Evolutionary conservation across 53 echinoderm and acorn worm genomes (phyloP).

Genomic region (Antedon mediterranea): DNA sequence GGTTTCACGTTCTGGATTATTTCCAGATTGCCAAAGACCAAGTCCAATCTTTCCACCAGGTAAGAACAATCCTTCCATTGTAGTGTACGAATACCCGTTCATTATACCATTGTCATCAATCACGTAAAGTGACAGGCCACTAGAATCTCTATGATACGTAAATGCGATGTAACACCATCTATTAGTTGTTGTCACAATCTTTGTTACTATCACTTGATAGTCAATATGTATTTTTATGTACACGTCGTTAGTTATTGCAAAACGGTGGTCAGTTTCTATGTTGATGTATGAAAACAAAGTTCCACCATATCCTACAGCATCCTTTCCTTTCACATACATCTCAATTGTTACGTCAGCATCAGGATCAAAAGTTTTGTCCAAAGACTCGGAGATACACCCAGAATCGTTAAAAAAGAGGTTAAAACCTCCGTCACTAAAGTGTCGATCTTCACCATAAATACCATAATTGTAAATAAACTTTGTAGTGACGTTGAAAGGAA

Average conservation of each 20-base stretch:
- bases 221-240: slow-evolving; percentile 34
- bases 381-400: slow-evolving; percentile 47
- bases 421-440: slow-evolving; percentile 38
- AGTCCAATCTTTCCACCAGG: slow-evolving; percentile 45
- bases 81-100: slow-evolving; percentile 21
- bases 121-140: slow-evolving; percentile 36
- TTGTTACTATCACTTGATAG: slow-evolving; percentile 30
- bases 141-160: slow-evolving; percentile 26
- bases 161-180: slow-evolving; percentile 62
- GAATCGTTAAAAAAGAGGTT: slow-evolving; percentile 47
- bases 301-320: slow-evolving; percentile 21
- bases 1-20: slow-evolving; percentile 6
- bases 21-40: slow-evolving; percentile 63
- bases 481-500: slow-evolving; percentile 22
- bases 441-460: slow-evolving; percentile 25
- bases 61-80: slow-evolving; percentile 22
- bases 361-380: slow-evolving; percentile 19
- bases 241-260: slow-evolving; percentile 45
- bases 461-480: slow-evolving; percentile 29
- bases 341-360: slow-evolving; percentile 47
- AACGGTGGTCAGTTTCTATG: slow-evolving; percentile 4
- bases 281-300: slow-evolving; percentile 30
- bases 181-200: slow-evolving; percentile 24
- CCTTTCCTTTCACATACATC: slow-evolving; percentile 37
- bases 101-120: slow-evolving; percentile 26